A percentile compares a stretch with the other conserved stretches of the same genome.
These are phyloP conservation scores for Canis aureus DNA, from an alignment of 2,113 vertebrate species.

Conservation along the genomic window DNA sequence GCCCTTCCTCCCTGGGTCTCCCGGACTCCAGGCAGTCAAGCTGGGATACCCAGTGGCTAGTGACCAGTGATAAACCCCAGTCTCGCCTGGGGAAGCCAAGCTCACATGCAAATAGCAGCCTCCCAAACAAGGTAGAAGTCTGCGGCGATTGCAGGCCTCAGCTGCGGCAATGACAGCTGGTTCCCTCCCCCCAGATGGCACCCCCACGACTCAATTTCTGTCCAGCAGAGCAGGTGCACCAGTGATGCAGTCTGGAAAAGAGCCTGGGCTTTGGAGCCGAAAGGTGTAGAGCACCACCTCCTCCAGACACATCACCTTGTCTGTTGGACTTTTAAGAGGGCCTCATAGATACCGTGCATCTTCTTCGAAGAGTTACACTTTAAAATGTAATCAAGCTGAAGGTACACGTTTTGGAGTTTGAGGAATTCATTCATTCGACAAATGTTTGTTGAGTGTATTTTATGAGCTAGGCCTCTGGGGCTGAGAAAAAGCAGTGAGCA, in stretches of 20 bases:
- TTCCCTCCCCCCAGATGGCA: background rate
- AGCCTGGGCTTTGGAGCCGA: background rate
- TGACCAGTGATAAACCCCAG: background rate
- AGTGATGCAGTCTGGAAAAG: background rate
- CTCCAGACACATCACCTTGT: too few relatives aligned
- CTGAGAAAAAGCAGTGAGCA: background rate
- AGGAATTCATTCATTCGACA: conserved; percentile 3
- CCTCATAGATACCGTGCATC: background rate
- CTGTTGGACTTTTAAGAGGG: background rate
- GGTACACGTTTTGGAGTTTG: background rate
- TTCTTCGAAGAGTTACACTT: background rate
- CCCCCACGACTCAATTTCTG: background rate
- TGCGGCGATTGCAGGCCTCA: background rate
- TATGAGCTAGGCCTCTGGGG: background rate
- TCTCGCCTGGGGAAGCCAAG: background rate
- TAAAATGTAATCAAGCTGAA: conserved; percentile 13
- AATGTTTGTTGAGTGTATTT: background rate
- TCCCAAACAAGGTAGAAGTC: background rate
- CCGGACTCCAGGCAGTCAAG: background rate
- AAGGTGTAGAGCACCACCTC: background rate
- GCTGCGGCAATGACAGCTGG: background rate
- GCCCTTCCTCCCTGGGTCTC: background rate
- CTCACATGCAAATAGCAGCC: background rate
- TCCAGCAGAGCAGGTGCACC: background rate
- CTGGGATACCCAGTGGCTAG: background rate